phyloP scores from a whole-genome alignment of 1,140 invertebrate genomes.

The Asobara japonica region DNA sequence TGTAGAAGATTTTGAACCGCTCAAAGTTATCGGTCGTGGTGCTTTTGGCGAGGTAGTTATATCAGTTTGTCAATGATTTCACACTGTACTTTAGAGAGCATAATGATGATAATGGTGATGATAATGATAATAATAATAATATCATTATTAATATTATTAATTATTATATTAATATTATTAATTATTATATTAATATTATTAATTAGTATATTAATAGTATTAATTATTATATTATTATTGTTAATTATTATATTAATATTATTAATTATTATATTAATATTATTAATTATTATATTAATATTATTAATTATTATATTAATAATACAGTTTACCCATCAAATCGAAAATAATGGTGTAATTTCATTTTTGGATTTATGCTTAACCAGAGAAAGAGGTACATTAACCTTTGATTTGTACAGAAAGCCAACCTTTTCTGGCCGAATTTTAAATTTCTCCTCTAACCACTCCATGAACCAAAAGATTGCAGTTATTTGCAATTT shows the following conservation, averaged over 20 bases:
- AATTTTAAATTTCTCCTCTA: neutral
- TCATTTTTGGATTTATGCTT: neutral
- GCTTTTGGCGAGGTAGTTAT: slow-evolving; percentile 91
- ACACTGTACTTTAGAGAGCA: neutral
- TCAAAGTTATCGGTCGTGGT: slow-evolving; percentile 97
- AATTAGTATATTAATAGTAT: too few species aligned
- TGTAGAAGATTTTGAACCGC: slow-evolving; percentile 97
- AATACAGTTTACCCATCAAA: neutral
- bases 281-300: too few species aligned
- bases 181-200: too few species aligned
- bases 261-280: too few species aligned
- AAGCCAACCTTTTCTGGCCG: neutral
- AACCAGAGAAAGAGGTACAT: neutral
- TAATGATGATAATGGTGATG: too few species aligned
- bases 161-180: too few species aligned
- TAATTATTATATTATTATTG: too few species aligned
- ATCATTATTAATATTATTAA: too few species aligned
- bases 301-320: too few species aligned
- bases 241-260: too few species aligned
- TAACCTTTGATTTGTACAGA: neutral
- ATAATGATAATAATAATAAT: too few species aligned
- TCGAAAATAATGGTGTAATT: neutral
- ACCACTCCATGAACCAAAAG: neutral
- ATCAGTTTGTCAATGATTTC: neutral
- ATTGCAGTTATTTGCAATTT: neutral